Conservation (phyloP, 2,888 invertebrate genomes). For the Cyclophora albipunctata region DNA sequence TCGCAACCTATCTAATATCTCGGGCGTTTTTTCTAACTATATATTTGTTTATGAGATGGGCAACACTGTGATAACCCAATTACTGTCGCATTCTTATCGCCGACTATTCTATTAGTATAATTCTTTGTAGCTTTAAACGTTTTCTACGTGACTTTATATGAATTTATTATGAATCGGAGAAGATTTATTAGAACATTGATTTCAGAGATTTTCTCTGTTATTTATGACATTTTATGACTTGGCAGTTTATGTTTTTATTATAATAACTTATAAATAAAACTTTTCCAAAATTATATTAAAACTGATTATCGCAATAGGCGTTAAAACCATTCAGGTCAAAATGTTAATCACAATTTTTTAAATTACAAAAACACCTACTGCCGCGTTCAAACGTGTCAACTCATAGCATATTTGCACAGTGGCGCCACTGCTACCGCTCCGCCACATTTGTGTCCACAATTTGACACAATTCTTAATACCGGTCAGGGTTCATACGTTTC, state of each 20-base stretch:
- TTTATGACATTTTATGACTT: not conserved
- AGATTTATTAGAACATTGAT: too few species aligned
- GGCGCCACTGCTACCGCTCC: conserved; percentile 24
- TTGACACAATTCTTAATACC: conserved; percentile 52
- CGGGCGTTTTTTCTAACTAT: conserved; percentile 21
- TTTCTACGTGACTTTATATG: not conserved
- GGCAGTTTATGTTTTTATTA: not conserved
- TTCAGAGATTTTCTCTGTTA: not conserved
- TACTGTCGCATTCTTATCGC: conserved; percentile 40
- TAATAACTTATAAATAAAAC: not conserved
- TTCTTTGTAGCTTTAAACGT: conserved; percentile 8
- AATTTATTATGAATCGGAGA: too few species aligned
- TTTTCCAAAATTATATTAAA: not conserved
- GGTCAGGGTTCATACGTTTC: conserved; percentile 42
- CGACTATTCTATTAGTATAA: conserved; percentile 41
- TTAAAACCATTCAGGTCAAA: too few species aligned
- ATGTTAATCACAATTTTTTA: too few species aligned
- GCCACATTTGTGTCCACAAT: conserved; percentile 42
- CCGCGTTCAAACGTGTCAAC: too few species aligned
- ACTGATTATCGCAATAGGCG: not conserved
- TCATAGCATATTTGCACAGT: conserved; percentile 45
- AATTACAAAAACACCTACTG: too few species aligned
- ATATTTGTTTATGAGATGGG: conserved; percentile 53
- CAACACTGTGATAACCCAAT: conserved; percentile 58
- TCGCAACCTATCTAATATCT: too few species aligned